Evolutionary conservation across 2,797 vertebrate species (phyloP).

Genomic region (Thaleichthys pacificus): DNA sequence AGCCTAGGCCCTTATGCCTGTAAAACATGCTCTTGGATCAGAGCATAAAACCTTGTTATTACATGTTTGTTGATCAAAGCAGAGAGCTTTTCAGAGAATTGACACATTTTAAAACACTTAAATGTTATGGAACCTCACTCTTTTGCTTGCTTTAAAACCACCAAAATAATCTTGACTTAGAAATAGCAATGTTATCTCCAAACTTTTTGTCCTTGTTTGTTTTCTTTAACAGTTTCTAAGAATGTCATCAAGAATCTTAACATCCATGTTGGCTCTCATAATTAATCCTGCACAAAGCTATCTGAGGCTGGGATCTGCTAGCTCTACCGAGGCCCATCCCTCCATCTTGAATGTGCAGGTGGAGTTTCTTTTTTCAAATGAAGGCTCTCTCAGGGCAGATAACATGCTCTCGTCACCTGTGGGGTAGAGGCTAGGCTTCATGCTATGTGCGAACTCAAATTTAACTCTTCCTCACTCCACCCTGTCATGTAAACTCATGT

Average conservation of each 20-base stretch:
- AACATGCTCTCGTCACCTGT: conserved; percentile 36
- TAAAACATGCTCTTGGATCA: conserved; percentile 3
- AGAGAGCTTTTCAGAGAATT: no score
- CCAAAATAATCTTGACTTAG: no score
- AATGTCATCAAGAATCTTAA: background rate
- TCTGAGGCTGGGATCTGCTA: conserved; percentile 8
- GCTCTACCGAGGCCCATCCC: conserved; percentile 21
- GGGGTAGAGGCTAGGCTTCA: conserved; percentile 17
- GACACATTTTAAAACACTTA: no score
- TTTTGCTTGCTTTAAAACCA: no score
- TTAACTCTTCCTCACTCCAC: background rate
- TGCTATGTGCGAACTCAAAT: background rate
- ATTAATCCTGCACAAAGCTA: background rate
- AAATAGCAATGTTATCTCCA: no score
- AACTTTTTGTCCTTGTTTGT: no score
- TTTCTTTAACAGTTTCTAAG: no score
- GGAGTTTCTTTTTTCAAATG: conserved; percentile 32
- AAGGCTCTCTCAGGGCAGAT: conserved; percentile 30
- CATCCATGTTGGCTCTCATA: background rate
- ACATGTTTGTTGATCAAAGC: no score
- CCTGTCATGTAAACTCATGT: background rate
- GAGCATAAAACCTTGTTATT: background rate
- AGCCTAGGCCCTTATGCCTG: background rate
- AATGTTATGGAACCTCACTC: no score
- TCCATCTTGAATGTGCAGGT: conserved; percentile 39